These are phyloP conservation scores for Pelobates cultripes DNA, from an alignment of 2,797 vertebrate genomes.

Conservation along the genomic window DNA sequence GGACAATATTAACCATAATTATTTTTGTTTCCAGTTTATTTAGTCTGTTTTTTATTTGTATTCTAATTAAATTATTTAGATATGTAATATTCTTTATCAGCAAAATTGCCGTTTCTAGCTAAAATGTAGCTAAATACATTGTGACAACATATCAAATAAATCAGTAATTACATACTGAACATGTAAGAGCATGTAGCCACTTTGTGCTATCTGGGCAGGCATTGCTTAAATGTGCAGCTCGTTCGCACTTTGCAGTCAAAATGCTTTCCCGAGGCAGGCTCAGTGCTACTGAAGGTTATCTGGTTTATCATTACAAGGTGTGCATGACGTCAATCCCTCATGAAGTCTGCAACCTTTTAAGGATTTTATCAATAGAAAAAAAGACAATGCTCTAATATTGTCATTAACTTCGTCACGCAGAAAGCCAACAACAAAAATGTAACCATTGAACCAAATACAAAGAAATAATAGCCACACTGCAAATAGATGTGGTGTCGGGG, in stretches of 20 bases:
- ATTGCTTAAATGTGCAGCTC: conserved; percentile 27
- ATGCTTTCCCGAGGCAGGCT: conserved; percentile 37
- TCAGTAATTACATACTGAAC: conserved; percentile 24
- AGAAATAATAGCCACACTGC: neutral
- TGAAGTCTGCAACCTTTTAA: conserved; percentile 45
- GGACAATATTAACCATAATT: too few species aligned
- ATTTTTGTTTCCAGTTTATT: too few species aligned
- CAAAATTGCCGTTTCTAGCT: neutral
- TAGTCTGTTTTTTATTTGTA: too few species aligned
- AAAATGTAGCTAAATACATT: neutral
- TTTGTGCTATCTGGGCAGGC: conserved; percentile 14
- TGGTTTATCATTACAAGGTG: conserved; percentile 52
- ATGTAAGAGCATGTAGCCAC: conserved; percentile 40
- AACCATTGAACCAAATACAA: conserved; percentile 27
- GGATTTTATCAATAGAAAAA: conserved; percentile 49
- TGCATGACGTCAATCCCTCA: conserved; percentile 46
- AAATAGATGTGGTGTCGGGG: neutral
- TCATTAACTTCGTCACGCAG: conserved; percentile 40
- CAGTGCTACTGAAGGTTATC: conserved; percentile 46
- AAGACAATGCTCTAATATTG: conserved; percentile 51
- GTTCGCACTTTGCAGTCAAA: conserved; percentile 44
- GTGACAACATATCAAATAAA: conserved; percentile 23
- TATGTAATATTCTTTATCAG: too few species aligned
- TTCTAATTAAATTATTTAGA: too few species aligned
- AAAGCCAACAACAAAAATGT: conserved; percentile 23